phyloP scores from a whole-genome alignment of 2,113 vertebrate species.

The Motacilla tschutschensis region DNA sequence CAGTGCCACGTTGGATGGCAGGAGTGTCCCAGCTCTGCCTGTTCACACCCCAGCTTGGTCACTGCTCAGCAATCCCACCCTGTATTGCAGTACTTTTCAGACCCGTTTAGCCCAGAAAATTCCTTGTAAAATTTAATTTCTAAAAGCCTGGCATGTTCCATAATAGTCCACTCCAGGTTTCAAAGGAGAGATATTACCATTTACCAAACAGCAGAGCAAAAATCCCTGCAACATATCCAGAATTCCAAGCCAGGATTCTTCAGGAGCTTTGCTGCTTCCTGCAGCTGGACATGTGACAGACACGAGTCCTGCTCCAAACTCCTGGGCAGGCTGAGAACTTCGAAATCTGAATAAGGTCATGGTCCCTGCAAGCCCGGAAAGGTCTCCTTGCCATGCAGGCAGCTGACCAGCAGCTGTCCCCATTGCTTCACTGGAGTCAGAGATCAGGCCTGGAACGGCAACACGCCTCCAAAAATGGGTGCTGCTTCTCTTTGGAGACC shows the following conservation, averaged over 20 bases:
- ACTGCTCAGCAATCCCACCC: background rate
- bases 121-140: background rate
- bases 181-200: background rate
- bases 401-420: constrained; percentile 52
- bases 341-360: accelerated
- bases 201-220: background rate
- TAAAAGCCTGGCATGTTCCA: background rate
- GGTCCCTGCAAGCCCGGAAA: background rate
- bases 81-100: background rate
- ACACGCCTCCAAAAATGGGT: background rate
- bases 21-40: background rate
- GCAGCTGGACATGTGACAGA: background rate
- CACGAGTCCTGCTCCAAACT: accelerated
- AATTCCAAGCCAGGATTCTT: background rate
- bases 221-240: background rate
- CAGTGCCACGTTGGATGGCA: accelerated
- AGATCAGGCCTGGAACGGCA: accelerated
- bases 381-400: background rate
- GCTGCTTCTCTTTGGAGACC: background rate
- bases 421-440: constrained; percentile 21
- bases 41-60: background rate
- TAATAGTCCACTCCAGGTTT: background rate
- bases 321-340: background rate
- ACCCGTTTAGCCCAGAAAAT: background rate
- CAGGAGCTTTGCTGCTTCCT: background rate